Conservation (phyloP, 2,113 vertebrate genomes). For the Mandrillus leucophaeus region DNA sequence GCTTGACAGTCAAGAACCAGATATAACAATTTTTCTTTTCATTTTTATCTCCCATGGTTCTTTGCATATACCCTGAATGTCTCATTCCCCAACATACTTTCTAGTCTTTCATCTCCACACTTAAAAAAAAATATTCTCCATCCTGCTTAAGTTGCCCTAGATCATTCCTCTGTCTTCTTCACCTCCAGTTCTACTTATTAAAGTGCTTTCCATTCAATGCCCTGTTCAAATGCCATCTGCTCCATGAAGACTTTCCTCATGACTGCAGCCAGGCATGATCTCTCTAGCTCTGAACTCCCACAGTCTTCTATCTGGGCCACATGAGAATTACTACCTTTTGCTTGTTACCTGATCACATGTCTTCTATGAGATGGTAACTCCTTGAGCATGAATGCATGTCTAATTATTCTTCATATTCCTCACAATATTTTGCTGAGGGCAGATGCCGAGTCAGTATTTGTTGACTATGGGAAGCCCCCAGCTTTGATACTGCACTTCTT, state of each 20-base stretch:
- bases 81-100: not conserved
- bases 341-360: not conserved
- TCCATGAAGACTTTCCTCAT: not conserved
- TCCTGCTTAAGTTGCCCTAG: not conserved
- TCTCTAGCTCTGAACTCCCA: not conserved
- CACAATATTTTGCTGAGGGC: not conserved
- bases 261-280: not conserved
- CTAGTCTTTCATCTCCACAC: not conserved
- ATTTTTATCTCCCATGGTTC: slow-evolving; percentile 16
- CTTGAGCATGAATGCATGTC: not conserved
- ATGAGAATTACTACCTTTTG: not conserved
- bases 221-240: not conserved
- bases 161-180: not conserved
- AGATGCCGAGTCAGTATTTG: not conserved
- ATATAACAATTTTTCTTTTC: not conserved
- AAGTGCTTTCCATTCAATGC: slow-evolving; percentile 4
- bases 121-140: not conserved
- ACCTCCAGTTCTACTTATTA: not conserved
- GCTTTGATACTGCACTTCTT: not conserved
- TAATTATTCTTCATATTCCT: not conserved
- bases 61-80: not conserved
- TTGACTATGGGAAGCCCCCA: not conserved
- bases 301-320: not conserved
- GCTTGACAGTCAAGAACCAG: not conserved
- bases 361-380: not conserved